Evolutionary conservation across 2,113 vertebrate genomes (phyloP).

Genomic region (Siphamia tubifer): DNA sequence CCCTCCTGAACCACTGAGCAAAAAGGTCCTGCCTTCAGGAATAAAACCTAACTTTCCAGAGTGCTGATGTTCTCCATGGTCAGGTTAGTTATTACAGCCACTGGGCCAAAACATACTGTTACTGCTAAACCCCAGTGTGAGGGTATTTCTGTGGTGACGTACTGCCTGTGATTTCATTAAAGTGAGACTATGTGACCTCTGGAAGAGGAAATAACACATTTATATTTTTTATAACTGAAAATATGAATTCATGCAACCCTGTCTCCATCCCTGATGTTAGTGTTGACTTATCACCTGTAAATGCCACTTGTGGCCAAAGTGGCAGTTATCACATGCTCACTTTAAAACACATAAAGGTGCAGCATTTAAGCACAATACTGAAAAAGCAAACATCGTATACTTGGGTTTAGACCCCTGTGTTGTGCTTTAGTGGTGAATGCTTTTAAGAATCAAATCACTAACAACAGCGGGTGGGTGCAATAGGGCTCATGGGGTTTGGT

Average conservation of each 20-base stretch:
- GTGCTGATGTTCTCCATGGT: background rate
- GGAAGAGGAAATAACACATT: no score
- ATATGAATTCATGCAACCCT: no score
- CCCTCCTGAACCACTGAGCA: background rate
- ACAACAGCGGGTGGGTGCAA: background rate
- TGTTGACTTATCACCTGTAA: no score
- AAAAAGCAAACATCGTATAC: background rate
- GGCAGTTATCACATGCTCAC: no score
- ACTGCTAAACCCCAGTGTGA: no score
- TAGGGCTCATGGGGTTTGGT: background rate
- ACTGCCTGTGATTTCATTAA: no score
- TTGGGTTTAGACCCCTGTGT: background rate
- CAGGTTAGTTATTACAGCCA: background rate
- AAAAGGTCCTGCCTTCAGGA: background rate
- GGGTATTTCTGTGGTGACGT: no score
- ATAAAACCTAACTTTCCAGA: slow-evolving; percentile 22
- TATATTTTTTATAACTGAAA: no score
- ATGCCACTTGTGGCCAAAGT: no score
- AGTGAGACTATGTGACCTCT: no score
- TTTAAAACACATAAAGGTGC: no score
- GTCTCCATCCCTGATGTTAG: no score
- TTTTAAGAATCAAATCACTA: background rate
- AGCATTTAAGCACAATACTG: background rate
- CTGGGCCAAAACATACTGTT: background rate
- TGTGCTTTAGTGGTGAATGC: background rate